These are phyloP conservation scores for Pelecanoides urinatrix DNA, from an alignment of 2,113 vertebrate genomes.

Conservation along the genomic window DNA sequence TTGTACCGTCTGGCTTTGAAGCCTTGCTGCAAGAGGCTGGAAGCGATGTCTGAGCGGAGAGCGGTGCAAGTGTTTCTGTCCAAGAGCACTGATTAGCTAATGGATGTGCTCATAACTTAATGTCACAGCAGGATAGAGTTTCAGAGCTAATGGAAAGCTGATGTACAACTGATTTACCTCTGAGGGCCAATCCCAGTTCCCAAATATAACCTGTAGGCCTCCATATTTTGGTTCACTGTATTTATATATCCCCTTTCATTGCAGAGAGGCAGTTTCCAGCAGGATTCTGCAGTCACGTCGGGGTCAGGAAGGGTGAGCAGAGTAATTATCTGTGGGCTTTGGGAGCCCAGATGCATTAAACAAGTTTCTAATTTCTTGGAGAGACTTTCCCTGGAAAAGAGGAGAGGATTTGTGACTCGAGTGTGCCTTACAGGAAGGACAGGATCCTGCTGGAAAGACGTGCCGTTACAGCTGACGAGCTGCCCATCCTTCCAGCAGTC, in stretches of 20 bases:
- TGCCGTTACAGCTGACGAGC: background rate
- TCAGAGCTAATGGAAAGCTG: background rate
- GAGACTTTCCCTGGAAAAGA: background rate
- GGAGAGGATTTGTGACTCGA: background rate
- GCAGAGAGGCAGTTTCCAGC: background rate
- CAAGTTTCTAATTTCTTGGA: conserved; percentile 31
- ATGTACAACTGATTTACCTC: background rate
- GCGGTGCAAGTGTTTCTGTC: background rate
- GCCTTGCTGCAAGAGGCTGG: background rate
- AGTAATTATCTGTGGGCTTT: background rate
- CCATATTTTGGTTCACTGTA: background rate
- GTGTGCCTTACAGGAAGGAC: background rate
- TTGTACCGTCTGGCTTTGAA: background rate
- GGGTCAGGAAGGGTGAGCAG: background rate
- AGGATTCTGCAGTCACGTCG: background rate
- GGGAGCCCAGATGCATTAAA: conserved; percentile 1
- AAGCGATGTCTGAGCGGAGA: background rate
- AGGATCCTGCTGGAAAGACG: conserved; percentile 10
- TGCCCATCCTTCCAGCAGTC: background rate
- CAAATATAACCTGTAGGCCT: background rate
- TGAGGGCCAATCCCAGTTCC: background rate
- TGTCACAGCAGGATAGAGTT: background rate
- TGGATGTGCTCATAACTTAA: background rate
- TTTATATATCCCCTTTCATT: background rate
- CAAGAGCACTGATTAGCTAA: background rate